Evolutionary conservation across 1,140 invertebrate species (phyloP), one percentile per base, ranked within the genome.

Genomic region (Macrosteles quadrilineatus): DNA sequence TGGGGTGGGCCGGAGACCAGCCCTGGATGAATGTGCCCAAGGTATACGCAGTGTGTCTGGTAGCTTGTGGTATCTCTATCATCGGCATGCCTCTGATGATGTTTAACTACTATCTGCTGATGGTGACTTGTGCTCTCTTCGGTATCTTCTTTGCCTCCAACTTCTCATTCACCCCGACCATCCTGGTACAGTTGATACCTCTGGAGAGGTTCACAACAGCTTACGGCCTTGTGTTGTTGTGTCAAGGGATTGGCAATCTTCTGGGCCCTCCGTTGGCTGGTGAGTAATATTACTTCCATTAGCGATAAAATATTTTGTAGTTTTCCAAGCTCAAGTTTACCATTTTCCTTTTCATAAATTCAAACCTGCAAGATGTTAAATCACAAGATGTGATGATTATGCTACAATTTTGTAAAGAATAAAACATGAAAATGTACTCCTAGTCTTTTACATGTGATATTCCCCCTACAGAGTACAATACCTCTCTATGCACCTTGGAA

Each of bases 1-100:
- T 96, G 27, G 96, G 96, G 0, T 96, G 93, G 85, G 85, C 95
- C 40, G 95, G 95, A 1, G 96, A 98, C 80, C 87, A 90, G 74
- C 83, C 90, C 0, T 95, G 92, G 93, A 88, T 93, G 79, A 91
- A 93, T 78, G 88, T 93, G 12, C 89, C 87, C 32, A 88, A 93
- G 75, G 89, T 91, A 0, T 95, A 95, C 78, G 88, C 90, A 0
- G 76, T 87, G 19, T 95, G 91, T 73, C 87, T 95, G 72, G 78
- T 91, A 1, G 77, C 91, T 0, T 94, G 92, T 74, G 94, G 93
- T 1, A 75, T 88, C 0, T 85, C 88, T 0, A 89, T 88, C 11
- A 81, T 87, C 21, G 77, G 89, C 3, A 91, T 95, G 80, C 90
- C 92, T 0, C 78, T 90, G n/a, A 82, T 88, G 29, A 84, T 85